Evolutionary conservation across 2,888 invertebrate genomes (phyloP).

Genomic region (Elegia similella): DNA sequence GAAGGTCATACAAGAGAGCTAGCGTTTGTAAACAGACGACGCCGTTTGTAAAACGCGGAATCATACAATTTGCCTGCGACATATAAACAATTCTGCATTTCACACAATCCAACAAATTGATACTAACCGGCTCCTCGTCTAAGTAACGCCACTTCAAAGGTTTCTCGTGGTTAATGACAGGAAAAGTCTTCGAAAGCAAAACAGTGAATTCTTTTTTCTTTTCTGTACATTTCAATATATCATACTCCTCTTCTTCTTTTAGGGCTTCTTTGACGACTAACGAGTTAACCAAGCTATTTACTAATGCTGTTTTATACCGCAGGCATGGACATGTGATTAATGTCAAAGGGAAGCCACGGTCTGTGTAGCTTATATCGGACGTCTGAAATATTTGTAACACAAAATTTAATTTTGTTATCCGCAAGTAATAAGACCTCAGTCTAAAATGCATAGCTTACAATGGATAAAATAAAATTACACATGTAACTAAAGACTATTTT

Average conservation of each 20-base stretch:
- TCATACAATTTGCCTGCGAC: too few relatives aligned
- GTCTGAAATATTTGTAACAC: constrained; percentile 36
- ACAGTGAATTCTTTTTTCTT: constrained; percentile 60
- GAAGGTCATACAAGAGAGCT: too few relatives aligned
- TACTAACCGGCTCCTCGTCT: constrained; percentile 57
- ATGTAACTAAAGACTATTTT: too few relatives aligned
- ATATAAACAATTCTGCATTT: too few relatives aligned
- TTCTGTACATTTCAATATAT: constrained; percentile 51
- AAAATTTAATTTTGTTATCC: too few relatives aligned
- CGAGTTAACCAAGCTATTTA: constrained; percentile 50
- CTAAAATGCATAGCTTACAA: too few relatives aligned
- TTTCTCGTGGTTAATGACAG: constrained; percentile 50
- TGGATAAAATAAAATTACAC: too few relatives aligned
- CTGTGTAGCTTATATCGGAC: constrained; percentile 45
- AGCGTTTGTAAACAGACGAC: too few relatives aligned
- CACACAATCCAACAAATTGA: neutral
- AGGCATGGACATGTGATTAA: constrained; percentile 58
- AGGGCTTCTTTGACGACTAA: constrained; percentile 47
- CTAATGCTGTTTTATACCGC: constrained; percentile 53
- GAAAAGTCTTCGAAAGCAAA: constrained; percentile 59
- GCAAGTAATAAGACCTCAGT: too few relatives aligned
- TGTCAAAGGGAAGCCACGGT: constrained; percentile 68
- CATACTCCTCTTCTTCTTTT: constrained; percentile 41
- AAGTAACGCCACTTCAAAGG: constrained; percentile 62
- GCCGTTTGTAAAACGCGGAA: too few relatives aligned